phyloP scores from a whole-genome alignment of 2,797 vertebrate species.

The Novumbra hubbsi region DNA sequence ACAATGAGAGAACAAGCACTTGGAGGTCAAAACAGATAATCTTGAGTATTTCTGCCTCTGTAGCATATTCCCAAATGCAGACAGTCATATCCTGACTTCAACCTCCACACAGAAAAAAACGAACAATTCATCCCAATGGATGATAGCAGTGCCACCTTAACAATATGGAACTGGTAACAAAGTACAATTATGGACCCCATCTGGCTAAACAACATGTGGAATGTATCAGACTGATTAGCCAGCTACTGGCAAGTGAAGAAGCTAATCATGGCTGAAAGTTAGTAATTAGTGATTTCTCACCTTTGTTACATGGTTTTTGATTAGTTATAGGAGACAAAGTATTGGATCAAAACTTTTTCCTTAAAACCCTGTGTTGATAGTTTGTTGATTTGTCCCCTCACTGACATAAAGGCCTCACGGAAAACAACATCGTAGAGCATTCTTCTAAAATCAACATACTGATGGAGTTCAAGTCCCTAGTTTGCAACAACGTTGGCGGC shows the following conservation, averaged over 20 bases:
- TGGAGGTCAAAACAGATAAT: neutral
- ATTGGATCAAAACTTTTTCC: neutral
- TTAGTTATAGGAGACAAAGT: neutral
- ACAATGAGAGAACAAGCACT: conserved; percentile 8
- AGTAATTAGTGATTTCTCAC: neutral
- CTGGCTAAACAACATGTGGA: neutral
- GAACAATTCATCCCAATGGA: conserved; percentile 1
- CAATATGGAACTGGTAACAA: neutral
- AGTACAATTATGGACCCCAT: neutral
- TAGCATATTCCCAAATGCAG: neutral
- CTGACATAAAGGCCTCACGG: neutral
- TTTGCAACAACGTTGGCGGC: neutral
- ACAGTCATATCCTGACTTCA: conserved; percentile 7
- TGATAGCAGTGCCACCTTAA: neutral
- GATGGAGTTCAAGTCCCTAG: neutral
- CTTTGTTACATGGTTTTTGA: neutral
- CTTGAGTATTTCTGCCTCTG: neutral
- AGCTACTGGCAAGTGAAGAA: neutral
- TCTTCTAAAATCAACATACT: neutral
- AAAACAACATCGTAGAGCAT: neutral
- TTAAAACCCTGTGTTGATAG: neutral
- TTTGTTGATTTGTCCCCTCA: neutral
- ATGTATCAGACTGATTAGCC: neutral
- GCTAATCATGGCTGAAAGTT: neutral
- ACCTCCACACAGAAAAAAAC: conserved; percentile 8